phyloP scores from a whole-genome alignment of 2,888 invertebrate genomes.

The Nineta flava region DNA sequence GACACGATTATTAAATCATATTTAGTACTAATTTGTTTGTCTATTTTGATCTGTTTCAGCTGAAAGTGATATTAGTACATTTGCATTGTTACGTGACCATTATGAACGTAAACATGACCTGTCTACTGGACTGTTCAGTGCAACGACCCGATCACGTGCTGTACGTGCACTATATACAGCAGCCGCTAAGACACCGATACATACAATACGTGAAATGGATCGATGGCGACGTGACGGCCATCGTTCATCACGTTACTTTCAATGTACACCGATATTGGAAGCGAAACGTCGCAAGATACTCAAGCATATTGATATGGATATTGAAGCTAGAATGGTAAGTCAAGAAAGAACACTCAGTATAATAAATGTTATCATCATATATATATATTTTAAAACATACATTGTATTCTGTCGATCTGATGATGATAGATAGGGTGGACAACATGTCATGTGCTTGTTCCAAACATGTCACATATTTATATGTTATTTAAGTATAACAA shows the following conservation, averaged over 20 bases:
- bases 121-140: constrained; percentile 57
- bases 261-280: constrained; percentile 69
- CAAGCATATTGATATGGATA: constrained; percentile 61
- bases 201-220: constrained; percentile 49
- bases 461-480: no score
- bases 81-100: constrained; percentile 64
- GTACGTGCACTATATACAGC: constrained; percentile 64
- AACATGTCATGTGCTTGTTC: no score
- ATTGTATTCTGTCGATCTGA: no score
- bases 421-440: no score
- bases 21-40: no score
- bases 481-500: no score
- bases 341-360: no score
- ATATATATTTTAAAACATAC: no score
- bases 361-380: no score
- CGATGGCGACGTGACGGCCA: constrained; percentile 45
- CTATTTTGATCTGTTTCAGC: constrained; percentile 44
- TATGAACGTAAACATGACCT: constrained; percentile 54
- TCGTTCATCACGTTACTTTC: constrained; percentile 50
- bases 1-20: no score
- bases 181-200: constrained; percentile 48
- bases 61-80: constrained; percentile 80
- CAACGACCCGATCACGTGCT: constrained; percentile 55
- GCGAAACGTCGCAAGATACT: constrained; percentile 50
- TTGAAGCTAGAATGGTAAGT: constrained; percentile 79